These are phyloP conservation scores for Acanthochromis polyacanthus DNA, from an alignment of 2,113 vertebrate genomes.

Conservation along the genomic window DNA sequence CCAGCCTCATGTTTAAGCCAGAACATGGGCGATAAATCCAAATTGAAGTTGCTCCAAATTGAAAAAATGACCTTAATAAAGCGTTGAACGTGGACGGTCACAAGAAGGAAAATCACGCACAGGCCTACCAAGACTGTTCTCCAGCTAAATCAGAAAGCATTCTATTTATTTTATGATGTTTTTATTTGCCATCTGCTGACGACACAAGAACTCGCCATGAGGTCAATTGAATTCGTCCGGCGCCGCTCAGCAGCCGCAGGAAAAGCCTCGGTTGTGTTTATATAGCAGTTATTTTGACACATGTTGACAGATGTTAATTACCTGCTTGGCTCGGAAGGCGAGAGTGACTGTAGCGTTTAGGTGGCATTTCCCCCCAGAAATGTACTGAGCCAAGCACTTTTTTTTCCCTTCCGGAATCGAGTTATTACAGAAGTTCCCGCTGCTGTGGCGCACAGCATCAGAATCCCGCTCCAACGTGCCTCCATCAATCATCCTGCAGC, in stretches of 20 bases:
- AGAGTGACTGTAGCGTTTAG: slow-evolving; percentile 37
- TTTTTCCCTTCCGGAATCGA: slow-evolving; percentile 34
- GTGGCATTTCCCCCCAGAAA: slow-evolving; percentile 42
- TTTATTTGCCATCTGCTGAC: slow-evolving; percentile 60
- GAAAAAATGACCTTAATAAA: slow-evolving; percentile 17
- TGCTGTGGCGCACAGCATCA: slow-evolving; percentile 22
- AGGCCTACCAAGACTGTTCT: background rate
- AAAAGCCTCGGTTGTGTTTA: slow-evolving; percentile 73
- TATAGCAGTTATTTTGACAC: slow-evolving; percentile 76
- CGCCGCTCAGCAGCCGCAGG: slow-evolving; percentile 17
- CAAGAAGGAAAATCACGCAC: background rate
- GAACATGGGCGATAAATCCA: slow-evolving; percentile 1
- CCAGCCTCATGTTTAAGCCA: background rate
- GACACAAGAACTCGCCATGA: slow-evolving; percentile 32
- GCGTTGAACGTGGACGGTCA: slow-evolving; percentile 2
- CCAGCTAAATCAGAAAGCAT: background rate
- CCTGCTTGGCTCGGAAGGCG: slow-evolving; percentile 53
- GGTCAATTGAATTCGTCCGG: slow-evolving; percentile 65
- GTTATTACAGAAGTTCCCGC: slow-evolving; percentile 49
- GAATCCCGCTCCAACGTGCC: slow-evolving; percentile 16
- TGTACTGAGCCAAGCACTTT: slow-evolving; percentile 74
- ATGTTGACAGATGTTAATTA: slow-evolving; percentile 81
- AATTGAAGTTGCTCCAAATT: slow-evolving; percentile 35
- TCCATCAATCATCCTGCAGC: slow-evolving; percentile 68
- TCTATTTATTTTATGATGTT: slow-evolving; percentile 8